phyloP scores from a whole-genome alignment of 1,140 invertebrate genomes.

The Physella acuta region DNA sequence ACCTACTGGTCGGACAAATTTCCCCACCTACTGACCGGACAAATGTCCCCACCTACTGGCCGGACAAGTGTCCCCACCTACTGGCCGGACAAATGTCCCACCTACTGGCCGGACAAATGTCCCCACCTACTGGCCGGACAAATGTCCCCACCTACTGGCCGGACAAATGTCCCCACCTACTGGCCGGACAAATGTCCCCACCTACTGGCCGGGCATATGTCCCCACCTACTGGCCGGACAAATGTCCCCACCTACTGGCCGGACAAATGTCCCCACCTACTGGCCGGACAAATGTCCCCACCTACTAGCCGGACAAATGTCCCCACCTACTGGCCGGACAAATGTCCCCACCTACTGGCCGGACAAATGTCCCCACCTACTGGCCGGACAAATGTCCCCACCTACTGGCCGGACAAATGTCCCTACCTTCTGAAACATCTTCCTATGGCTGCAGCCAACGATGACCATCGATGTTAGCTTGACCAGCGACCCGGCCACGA shows the following conservation, averaged over 20 bases:
- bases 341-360: not conserved
- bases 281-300: not conserved
- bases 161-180: no score
- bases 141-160: no score
- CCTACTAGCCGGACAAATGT: not conserved
- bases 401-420: not conserved
- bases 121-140: no score
- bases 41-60: no score
- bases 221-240: no score
- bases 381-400: not conserved
- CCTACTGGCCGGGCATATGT: no score
- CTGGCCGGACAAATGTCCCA: no score
- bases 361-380: not conserved
- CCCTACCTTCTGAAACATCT: constrained; percentile 5
- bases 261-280: not conserved
- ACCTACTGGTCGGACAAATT: no score
- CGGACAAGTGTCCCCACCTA: no score
- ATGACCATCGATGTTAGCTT: not conserved
- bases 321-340: not conserved
- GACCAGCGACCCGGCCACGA: not conserved
- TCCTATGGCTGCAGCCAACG: not conserved
- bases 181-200: no score
- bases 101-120: no score
- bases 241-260: not conserved
- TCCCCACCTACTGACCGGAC: no score